Base-by-base conservation (phyloP, 2,888 invertebrate genomes). In the Cerceris ruficornis region DNA sequence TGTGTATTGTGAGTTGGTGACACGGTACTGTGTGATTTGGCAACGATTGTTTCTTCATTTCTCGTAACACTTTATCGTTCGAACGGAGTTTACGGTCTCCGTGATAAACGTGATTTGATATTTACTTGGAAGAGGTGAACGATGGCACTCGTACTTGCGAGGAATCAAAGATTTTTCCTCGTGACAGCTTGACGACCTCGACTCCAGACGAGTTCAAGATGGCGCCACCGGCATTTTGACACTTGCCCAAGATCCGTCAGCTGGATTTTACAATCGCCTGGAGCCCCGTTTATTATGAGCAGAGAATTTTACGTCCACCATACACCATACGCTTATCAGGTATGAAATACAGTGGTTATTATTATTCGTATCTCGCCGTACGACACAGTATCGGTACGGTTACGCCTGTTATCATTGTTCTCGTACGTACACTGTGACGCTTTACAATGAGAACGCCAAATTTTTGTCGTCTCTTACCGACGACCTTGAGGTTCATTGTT, bases 271-370 rank as follows among this genome's bases (percentile, higher is more conserved):
- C 80, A 80, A 82, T 69, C 82, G 78, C 71, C 59, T 75, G 77
- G 64, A 66, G 69, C 68, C 41, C 15, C 66, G 67, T 81, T 75
- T 89, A 91, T 91, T 91, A 92, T 91, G 92, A 92, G 91, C 89
- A 92, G 92, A 89, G 91, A 92, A 90, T 92, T 92, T 84, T 91
- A 89, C 89, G 92, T 92, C 72, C 91, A 91, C 75, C 91, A 92
- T 87, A 89, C 91, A 81, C 88, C 91, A 87, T 92, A 91, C 90
- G 90, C 90, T 86, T 92, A 92, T 90, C 90, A 92, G 92, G 92
- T 92, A 79, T 90, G 91, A 86, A 65, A 15, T 52, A 66, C n/a
- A 1, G 28, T 28, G 8, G 5, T 11, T 11, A 58, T 7, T 13
- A 14, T 15, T 57, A 39, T 52, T 60, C 46, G 43, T 70, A 7